Percentiles rank a stretch among this genome's conserved stretches.
These are phyloP conservation scores for Drosophila atripex DNA, from an alignment of 2,888 invertebrate species.

Conservation along the genomic window DNA sequence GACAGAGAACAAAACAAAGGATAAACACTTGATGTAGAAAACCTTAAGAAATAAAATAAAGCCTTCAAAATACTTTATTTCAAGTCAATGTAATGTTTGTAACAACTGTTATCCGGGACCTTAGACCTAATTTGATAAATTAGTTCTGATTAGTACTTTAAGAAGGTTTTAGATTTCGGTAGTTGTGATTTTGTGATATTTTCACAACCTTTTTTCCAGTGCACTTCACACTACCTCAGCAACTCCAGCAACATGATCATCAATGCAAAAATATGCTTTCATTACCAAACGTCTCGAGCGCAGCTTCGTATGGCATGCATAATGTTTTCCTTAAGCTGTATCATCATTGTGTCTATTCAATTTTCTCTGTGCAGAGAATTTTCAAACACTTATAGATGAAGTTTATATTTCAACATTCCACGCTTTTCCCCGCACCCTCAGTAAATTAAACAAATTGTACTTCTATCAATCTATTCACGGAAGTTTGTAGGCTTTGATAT, in stretches of 20 bases:
- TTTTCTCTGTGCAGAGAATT: conserved; percentile 27
- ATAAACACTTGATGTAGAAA: neutral
- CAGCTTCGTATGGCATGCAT: conserved; percentile 54
- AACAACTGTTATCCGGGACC: neutral
- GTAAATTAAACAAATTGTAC: conserved; percentile 49
- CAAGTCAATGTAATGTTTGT: too few relatives aligned
- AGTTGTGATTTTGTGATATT: neutral
- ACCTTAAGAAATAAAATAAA: too few relatives aligned
- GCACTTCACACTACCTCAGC: conserved; percentile 16
- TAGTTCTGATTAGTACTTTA: too few relatives aligned
- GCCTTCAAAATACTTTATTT: too few relatives aligned
- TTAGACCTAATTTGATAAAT: neutral
- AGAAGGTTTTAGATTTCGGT: too few relatives aligned
- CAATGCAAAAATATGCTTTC: conserved; percentile 76
- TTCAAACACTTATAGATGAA: conserved; percentile 21
- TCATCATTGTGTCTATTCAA: conserved; percentile 7
- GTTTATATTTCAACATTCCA: conserved; percentile 29
- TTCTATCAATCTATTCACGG: conserved; percentile 59
- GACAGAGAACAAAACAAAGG: conserved; percentile 15
- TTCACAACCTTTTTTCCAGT: neutral
- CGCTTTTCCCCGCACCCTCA: neutral
- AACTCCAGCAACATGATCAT: conserved; percentile 50
- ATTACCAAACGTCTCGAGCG: conserved; percentile 68
- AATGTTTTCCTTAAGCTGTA: conserved; percentile 35
- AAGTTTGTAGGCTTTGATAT: conserved; percentile 40